Evolutionary conservation across 2,797 vertebrate species (phyloP), one percentile per base, ranked within the genome.

Genomic region (Lutjanus argentimaculatus): DNA sequence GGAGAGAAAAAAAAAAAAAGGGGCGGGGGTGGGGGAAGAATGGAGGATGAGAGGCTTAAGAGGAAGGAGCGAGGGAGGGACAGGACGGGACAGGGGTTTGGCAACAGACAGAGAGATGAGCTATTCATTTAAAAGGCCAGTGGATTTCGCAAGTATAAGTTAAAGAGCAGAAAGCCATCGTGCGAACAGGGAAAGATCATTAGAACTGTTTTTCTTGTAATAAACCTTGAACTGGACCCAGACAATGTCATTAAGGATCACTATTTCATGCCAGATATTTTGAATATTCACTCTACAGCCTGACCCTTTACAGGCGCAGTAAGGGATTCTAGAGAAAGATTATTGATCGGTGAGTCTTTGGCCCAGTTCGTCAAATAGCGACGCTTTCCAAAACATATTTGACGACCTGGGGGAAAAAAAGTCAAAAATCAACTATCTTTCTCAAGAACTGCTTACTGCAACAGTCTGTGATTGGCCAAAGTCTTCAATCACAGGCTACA

Each of bases 41-140:
- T 89, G 93, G 96, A 80, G 95, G 91, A 91, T 89, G 94, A 79
- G 96, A 95, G 94, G 91, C 92, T 96, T 95, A 93, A 95, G 94
- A 92, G 82, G 82, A 82, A 93, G 95, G 86, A 95, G 85, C 84
- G 21, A 80, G 85, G 69, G 77, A 71, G 90, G 94, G 95, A 95
- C 75, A 92, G 95, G 92, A 96, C 91, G 91, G 92, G 93, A 96
- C 96, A 94, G 91, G 93, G 78, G 84, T 92, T 96, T 97, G 96
- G 96, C 96, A 94, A 87, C 70, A 72, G 80, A 85, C 89, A 72
- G 90, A 93, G 80, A 92, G 92, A 94, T 87, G 88, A 92, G 94
- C 95, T 93, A 96, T 96, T 96, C 96, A 96, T 96, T 95, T 95
- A 69, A 85, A 85, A 88, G 86, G 75, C 76, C 76, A 71, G 49